Percentiles rank a stretch among this genome's conserved stretches.
Evolutionary conservation across 2,113 vertebrate species (phyloP).

Genomic region (Marmota flaviventris): DNA sequence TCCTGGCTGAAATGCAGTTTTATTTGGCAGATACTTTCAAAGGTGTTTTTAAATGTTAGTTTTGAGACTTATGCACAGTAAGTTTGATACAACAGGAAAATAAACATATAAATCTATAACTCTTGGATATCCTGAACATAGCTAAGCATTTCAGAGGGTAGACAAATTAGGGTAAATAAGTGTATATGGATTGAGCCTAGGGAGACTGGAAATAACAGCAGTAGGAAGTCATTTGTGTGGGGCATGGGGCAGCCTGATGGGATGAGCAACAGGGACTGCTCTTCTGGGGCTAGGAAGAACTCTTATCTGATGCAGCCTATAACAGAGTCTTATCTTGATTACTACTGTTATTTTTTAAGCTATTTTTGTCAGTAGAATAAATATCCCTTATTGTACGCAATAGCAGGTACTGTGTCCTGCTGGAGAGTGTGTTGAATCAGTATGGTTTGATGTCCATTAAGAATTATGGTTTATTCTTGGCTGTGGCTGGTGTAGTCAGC

Average conservation of each 20-base stretch:
- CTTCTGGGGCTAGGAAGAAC: background rate
- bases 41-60: background rate
- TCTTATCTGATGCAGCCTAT: background rate
- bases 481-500: fast-evolving
- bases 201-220: too few relatives aligned
- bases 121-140: background rate
- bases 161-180: background rate
- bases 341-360: background rate
- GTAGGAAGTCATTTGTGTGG: fast-evolving
- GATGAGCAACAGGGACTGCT: background rate
- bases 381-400: too few relatives aligned
- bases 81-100: background rate
- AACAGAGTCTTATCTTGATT: background rate
- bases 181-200: fast-evolving
- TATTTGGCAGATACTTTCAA: slow-evolving; percentile 19
- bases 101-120: background rate
- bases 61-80: background rate
- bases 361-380: background rate
- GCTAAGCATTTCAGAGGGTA: background rate
- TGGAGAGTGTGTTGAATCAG: fast-evolving
- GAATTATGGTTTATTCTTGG: background rate
- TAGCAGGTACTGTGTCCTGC: background rate
- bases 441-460: background rate
- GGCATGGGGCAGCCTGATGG: background rate
- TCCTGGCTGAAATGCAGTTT: background rate